Conservation (phyloP, 2,113 vertebrate species). For the Spea bombifrons region DNA sequence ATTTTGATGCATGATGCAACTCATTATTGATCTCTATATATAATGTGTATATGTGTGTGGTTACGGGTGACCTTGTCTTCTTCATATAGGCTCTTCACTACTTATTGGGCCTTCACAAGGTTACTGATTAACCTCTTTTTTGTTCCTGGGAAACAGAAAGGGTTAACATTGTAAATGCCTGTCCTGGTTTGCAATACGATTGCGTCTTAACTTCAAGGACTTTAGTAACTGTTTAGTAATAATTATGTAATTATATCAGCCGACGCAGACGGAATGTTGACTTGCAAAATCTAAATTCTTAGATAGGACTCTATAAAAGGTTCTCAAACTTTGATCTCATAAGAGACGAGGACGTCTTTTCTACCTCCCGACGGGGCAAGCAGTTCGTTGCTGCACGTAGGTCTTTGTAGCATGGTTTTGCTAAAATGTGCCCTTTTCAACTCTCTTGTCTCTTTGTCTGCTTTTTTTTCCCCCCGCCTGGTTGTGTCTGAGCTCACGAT, state of each 20-base stretch:
- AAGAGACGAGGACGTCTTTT: background rate
- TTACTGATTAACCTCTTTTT: too few relatives aligned
- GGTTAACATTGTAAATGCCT: too few relatives aligned
- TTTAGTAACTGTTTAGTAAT: background rate
- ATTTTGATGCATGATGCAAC: too few relatives aligned
- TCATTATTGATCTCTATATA: too few relatives aligned
- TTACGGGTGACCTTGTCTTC: too few relatives aligned
- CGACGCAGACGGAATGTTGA: background rate
- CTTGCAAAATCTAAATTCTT: background rate
- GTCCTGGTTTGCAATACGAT: too few relatives aligned
- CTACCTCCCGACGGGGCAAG: background rate
- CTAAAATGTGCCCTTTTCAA: background rate
- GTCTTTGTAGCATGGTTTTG: background rate
- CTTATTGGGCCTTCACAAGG: too few relatives aligned
- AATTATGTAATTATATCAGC: background rate
- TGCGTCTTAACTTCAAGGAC: too few relatives aligned
- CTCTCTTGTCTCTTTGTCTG: background rate
- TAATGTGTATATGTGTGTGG: too few relatives aligned
- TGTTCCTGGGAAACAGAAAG: too few relatives aligned
- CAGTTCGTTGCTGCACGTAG: background rate
- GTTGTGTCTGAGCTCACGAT: constrained; percentile 3
- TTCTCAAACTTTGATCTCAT: background rate
- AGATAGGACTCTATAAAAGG: background rate
- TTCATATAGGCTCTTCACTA: too few relatives aligned
- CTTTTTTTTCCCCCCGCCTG: background rate